These are phyloP conservation scores for Rhyzopertha dominica DNA, from an alignment of 1,140 invertebrate species.

Conservation along the genomic window DNA sequence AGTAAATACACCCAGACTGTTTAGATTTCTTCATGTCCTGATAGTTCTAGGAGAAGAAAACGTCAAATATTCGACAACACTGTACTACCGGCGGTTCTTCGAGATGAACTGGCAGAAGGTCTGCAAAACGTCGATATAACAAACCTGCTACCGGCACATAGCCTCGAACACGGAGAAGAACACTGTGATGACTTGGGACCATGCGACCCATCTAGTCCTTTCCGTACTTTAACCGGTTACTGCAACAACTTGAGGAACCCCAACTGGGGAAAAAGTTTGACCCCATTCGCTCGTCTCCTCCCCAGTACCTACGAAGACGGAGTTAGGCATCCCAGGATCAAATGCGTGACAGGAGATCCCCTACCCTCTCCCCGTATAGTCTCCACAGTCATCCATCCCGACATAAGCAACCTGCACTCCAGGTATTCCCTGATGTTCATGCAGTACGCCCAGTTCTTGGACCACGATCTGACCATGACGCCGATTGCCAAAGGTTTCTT, in stretches of 20 bases:
- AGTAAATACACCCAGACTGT: constrained; percentile 20
- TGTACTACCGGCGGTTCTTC: constrained; percentile 56
- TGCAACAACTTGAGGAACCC: constrained; percentile 90
- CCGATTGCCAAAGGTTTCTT: constrained; percentile 72
- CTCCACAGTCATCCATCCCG: constrained; percentile 81
- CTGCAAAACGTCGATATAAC: constrained; percentile 69
- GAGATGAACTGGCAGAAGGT: constrained; percentile 63
- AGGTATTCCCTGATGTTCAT: constrained; percentile 88
- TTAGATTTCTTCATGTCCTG: neutral
- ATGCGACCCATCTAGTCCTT: constrained; percentile 77
- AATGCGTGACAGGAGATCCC: constrained; percentile 65
- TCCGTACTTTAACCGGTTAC: constrained; percentile 77
- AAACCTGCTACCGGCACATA: constrained; percentile 49
- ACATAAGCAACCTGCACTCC: constrained; percentile 66
- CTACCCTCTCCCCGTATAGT: constrained; percentile 78
- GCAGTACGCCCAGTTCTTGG: constrained; percentile 90
- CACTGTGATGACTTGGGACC: constrained; percentile 61
- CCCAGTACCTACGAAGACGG: constrained; percentile 88
- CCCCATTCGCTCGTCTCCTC: constrained; percentile 78
- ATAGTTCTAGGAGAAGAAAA: constrained; percentile 56
- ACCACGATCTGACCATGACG: constrained; percentile 89
- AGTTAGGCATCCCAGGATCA: constrained; percentile 57
- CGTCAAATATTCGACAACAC: constrained; percentile 69
- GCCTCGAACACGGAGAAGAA: constrained; percentile 43
- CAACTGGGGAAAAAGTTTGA: constrained; percentile 76